Conservation (phyloP, 2,113 vertebrate species). For the Suricata suricatta region DNA sequence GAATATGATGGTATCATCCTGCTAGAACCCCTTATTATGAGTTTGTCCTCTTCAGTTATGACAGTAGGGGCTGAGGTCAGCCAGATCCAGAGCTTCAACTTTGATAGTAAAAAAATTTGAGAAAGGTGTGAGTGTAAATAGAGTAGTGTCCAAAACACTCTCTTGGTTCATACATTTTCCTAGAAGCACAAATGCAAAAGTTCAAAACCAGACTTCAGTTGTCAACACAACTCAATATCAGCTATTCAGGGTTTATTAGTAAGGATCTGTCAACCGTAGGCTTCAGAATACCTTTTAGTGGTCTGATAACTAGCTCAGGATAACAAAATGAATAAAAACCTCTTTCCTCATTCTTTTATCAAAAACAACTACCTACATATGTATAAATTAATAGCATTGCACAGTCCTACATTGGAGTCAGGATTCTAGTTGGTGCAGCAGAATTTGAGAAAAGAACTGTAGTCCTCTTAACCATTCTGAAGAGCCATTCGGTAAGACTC, state of each 20-base stretch:
- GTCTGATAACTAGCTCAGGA: background rate
- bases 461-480: background rate
- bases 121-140: background rate
- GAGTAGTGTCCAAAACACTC: background rate
- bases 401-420: background rate
- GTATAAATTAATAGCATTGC: background rate
- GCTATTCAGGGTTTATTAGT: background rate
- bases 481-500: background rate
- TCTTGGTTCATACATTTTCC: background rate
- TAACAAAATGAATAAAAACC: background rate
- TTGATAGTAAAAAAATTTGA: background rate
- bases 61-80: background rate
- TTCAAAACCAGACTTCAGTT: background rate
- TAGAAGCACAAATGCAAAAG: background rate
- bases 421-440: background rate
- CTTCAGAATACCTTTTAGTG: background rate
- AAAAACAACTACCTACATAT: background rate
- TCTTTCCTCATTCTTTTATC: background rate
- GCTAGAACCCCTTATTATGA: background rate
- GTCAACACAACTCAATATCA: background rate
- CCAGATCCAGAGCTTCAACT: background rate
- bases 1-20: background rate
- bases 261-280: background rate
- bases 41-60: background rate
- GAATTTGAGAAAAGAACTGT: background rate